These are phyloP conservation scores for Buphagus erythrorhynchus DNA, from an alignment of 2,797 vertebrate species.

Conservation along the genomic window DNA sequence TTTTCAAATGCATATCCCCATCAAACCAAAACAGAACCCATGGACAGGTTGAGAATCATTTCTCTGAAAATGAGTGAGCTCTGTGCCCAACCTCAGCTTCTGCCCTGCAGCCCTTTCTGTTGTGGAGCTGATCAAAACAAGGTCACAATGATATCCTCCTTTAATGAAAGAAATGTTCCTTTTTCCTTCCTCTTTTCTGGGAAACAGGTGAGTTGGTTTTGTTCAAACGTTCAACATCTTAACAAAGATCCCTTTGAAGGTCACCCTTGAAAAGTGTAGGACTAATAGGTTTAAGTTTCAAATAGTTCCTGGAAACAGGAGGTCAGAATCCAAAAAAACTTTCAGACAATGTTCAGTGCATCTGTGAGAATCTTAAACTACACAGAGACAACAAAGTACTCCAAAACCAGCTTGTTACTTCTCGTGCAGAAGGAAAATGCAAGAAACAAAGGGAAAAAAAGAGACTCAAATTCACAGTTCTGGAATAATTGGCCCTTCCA, in stretches of 20 bases:
- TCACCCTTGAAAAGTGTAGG: not conserved
- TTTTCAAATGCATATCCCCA: not conserved
- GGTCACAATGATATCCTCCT: not conserved
- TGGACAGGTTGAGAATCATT: not conserved
- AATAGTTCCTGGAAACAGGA: not conserved
- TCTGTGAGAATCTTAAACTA: not conserved
- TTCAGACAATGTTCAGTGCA: not conserved
- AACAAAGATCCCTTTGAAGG: slow-evolving; percentile 18
- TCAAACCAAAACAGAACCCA: not conserved
- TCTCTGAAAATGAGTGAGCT: not conserved
- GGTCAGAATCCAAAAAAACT: slow-evolving; percentile 12
- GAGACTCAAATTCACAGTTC: not conserved
- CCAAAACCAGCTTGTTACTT: not conserved
- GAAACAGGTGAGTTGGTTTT: not conserved
- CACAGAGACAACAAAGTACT: not conserved
- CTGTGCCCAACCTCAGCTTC: not conserved
- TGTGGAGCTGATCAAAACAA: slow-evolving; percentile 6
- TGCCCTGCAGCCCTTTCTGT: not conserved
- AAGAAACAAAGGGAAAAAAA: not conserved
- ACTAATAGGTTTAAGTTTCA: slow-evolving; percentile 6
- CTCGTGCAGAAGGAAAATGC: not conserved
- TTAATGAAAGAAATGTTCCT: not conserved
- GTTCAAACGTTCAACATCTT: not conserved
- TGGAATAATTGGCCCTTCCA: not conserved
- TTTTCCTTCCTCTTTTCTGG: not conserved